Percentiles rank a stretch among this genome's conserved stretches.
These are phyloP conservation scores for Periparus ater DNA, from an alignment of 2,797 vertebrate species.

Conservation along the genomic window DNA sequence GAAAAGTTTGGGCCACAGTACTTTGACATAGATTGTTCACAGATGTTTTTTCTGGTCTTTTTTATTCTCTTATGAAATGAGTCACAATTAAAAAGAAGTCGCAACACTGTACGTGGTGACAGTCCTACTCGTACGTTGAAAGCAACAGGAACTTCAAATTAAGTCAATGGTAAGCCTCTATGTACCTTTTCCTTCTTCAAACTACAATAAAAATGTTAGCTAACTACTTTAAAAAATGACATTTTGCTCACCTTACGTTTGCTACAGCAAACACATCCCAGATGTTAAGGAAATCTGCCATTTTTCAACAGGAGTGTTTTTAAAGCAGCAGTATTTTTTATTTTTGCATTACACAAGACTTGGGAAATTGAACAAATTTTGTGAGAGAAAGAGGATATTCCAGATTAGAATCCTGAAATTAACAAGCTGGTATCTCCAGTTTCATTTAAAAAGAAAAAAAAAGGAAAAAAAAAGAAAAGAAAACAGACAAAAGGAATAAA, in stretches of 20 bases:
- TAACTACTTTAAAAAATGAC: background rate
- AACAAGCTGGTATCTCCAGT: background rate
- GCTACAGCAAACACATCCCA: constrained; percentile 35
- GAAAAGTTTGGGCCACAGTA: background rate
- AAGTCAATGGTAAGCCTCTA: background rate
- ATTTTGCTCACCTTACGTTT: background rate
- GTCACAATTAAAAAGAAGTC: background rate
- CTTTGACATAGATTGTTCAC: background rate
- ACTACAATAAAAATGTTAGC: background rate
- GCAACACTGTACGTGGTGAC: background rate
- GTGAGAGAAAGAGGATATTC: background rate
- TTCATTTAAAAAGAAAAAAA: background rate
- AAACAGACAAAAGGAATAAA: background rate
- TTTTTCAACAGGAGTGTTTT: constrained; percentile 49
- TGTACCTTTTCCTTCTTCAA: background rate
- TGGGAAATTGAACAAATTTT: constrained; percentile 30
- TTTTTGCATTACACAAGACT: constrained; percentile 11
- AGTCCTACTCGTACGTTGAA: background rate
- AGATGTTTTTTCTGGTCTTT: background rate
- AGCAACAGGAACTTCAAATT: background rate
- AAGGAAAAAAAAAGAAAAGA: fast-evolving
- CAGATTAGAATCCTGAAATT: background rate
- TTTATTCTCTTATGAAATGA: background rate
- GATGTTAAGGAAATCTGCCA: constrained; percentile 49
- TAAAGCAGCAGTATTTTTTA: constrained; percentile 47